phyloP scores from a whole-genome alignment of 1,140 invertebrate species.

The Tetragnatha versicolor region DNA sequence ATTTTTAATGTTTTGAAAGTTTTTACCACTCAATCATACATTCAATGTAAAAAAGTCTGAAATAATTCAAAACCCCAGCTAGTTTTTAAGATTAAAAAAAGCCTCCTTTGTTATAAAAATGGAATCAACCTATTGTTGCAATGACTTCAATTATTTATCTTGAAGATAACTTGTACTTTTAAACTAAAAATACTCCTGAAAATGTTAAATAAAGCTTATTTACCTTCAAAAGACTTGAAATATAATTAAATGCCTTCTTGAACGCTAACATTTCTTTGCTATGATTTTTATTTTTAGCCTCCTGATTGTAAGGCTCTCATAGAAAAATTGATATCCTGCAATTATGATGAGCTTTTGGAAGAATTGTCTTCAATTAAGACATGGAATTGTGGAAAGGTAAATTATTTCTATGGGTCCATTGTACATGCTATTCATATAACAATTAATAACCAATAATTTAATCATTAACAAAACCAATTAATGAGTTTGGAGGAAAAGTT shows the following conservation, averaged over 20 bases:
- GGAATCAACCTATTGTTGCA: background rate
- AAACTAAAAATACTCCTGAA: background rate
- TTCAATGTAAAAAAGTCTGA: background rate
- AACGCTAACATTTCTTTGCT: background rate
- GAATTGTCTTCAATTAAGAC: slow-evolving; percentile 80
- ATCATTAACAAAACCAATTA: background rate
- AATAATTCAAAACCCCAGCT: background rate
- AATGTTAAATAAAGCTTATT: background rate
- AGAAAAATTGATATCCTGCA: slow-evolving; percentile 77
- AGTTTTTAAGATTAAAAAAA: background rate
- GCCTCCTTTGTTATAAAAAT: background rate
- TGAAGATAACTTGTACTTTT: background rate
- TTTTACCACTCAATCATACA: background rate
- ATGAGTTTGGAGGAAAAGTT: background rate
- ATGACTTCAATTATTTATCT: background rate
- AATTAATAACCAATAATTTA: background rate
- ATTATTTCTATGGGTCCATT: background rate
- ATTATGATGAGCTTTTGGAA: slow-evolving; percentile 71
- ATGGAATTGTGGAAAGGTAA: slow-evolving; percentile 85
- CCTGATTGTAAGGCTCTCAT: slow-evolving; percentile 83
- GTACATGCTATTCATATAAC: background rate
- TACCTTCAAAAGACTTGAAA: too few species aligned
- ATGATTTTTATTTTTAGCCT: slow-evolving; percentile 68
- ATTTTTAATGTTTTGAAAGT: background rate
- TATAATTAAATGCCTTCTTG: too few species aligned